Percentiles rank a stretch among this genome's conserved stretches.
phyloP scores from a whole-genome alignment of 1,140 invertebrate genomes.

The Drosophila eugracilis region DNA sequence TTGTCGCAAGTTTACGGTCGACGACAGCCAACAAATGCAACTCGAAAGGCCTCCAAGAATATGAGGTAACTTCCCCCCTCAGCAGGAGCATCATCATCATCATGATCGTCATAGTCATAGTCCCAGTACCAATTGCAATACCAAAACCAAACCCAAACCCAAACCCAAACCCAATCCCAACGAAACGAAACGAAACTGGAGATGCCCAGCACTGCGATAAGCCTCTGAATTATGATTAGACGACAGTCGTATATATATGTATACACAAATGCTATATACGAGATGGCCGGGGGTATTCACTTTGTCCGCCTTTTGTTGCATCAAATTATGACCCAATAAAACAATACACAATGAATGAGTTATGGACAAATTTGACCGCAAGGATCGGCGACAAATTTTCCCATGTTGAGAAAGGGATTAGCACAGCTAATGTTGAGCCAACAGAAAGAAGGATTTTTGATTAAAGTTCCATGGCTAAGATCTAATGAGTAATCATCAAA shows the following conservation, averaged over 20 bases:
- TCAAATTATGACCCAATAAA: constrained; percentile 40
- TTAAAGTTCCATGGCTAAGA: too few relatives aligned
- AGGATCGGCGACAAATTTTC: constrained; percentile 1
- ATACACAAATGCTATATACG: constrained; percentile 30
- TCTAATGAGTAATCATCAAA: too few relatives aligned
- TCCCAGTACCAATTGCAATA: background rate
- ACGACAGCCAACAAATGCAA: constrained; percentile 27
- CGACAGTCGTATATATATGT: constrained; percentile 62
- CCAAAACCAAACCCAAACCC: constrained; percentile 5
- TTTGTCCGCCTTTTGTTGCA: constrained; percentile 37
- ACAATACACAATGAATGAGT: constrained; percentile 39
- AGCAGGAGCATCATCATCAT: constrained; percentile 26
- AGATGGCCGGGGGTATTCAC: constrained; percentile 8
- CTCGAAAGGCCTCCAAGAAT: background rate
- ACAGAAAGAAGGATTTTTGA: too few relatives aligned
- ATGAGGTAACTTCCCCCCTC: constrained; percentile 5
- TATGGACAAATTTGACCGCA: constrained; percentile 7
- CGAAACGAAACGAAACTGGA: constrained; percentile 61
- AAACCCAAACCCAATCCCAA: constrained; percentile 15
- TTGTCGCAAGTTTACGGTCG: constrained; percentile 79
- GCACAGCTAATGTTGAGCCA: background rate
- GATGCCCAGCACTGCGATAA: constrained; percentile 73
- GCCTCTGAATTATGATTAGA: constrained; percentile 73
- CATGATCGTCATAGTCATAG: constrained; percentile 7
- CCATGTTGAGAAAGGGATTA: background rate